phyloP scores from a whole-genome alignment of 2,797 vertebrate species.

The Orientallactaga sibirica region DNA sequence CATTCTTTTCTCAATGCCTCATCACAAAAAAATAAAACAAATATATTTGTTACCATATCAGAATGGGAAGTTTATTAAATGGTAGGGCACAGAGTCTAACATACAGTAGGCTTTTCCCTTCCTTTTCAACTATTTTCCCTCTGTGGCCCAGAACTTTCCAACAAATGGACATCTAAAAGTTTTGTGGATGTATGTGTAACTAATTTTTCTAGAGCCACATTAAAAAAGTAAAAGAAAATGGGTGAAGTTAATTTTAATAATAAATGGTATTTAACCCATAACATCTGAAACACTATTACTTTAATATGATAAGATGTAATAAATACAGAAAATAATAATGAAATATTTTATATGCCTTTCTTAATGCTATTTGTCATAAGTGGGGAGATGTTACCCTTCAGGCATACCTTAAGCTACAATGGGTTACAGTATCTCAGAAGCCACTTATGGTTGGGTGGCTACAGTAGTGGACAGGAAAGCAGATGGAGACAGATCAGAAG shows the following conservation, averaged over 20 bases:
- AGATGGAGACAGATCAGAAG: neutral
- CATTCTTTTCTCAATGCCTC: neutral
- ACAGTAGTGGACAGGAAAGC: rapidly evolving
- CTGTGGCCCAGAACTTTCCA: neutral
- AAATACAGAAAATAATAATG: constrained; percentile 15
- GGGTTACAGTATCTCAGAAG: neutral
- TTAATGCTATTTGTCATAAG: too few species aligned
- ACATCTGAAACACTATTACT: constrained; percentile 27
- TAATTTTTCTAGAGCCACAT: constrained; percentile 24
- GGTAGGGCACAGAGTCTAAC: too few species aligned
- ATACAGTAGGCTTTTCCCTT: neutral
- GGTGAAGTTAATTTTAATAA: neutral
- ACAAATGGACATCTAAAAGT: neutral
- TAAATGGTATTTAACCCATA: constrained; percentile 18
- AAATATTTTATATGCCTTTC: neutral
- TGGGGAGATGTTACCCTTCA: too few species aligned
- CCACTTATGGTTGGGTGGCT: neutral
- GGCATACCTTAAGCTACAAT: neutral
- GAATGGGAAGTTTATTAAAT: neutral
- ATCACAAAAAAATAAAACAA: constrained; percentile 33
- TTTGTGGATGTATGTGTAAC: neutral
- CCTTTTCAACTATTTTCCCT: neutral
- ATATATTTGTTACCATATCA: neutral
- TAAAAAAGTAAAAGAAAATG: neutral
- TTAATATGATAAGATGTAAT: constrained; percentile 19